phyloP scores from a whole-genome alignment of 1,140 invertebrate genomes.

The Trypoxylus dichotomus region DNA sequence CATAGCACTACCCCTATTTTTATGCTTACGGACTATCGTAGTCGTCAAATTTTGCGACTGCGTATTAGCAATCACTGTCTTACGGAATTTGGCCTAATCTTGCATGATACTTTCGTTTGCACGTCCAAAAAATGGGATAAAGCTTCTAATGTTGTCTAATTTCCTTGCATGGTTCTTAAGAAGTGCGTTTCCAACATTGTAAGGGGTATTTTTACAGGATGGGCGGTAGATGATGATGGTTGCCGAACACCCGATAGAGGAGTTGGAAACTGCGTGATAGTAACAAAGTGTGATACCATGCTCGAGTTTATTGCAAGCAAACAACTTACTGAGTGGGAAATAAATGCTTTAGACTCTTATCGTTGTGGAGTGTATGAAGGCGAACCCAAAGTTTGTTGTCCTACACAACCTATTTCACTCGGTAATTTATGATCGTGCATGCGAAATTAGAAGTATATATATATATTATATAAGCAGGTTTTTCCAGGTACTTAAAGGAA shows the following conservation, averaged over 20 bases:
- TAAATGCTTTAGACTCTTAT: conserved; percentile 45
- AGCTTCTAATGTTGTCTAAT: background rate
- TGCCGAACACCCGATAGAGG: conserved; percentile 51
- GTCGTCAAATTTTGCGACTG: too few species aligned
- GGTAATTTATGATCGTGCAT: conserved; percentile 4
- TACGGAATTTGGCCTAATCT: too few species aligned
- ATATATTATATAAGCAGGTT: too few species aligned
- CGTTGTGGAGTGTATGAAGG: conserved; percentile 56
- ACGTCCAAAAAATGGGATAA: too few species aligned
- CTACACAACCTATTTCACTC: conserved; percentile 36
- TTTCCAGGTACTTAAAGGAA: too few species aligned
- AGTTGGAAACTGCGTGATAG: conserved; percentile 51
- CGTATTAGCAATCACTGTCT: too few species aligned
- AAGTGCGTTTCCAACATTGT: background rate
- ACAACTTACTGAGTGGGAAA: background rate
- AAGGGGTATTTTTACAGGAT: conserved; percentile 33
- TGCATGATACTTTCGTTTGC: too few species aligned
- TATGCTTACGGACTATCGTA: too few species aligned
- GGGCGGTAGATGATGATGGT: conserved; percentile 45
- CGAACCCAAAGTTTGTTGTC: conserved; percentile 58
- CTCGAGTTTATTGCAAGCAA: conserved; percentile 41
- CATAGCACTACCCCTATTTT: too few species aligned
- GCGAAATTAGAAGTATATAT: too few species aligned
- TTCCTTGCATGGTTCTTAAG: background rate
- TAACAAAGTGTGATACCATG: conserved; percentile 51